A percentile compares a stretch with the other conserved stretches of the same genome.
phyloP scores from a whole-genome alignment of 2,797 vertebrate species.

The Pangasius djambal region DNA sequence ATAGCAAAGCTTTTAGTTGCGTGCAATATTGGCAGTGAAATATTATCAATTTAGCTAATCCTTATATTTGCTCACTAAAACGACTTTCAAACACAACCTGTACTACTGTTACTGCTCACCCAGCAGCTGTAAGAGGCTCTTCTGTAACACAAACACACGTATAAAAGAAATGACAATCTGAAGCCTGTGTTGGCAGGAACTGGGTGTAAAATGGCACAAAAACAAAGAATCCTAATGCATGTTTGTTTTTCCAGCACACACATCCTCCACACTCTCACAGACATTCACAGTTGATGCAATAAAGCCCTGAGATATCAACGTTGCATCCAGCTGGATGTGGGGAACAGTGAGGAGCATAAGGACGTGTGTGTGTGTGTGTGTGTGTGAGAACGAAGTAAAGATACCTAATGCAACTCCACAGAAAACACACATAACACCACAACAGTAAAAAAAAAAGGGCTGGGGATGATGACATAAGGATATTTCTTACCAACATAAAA shows the following conservation, averaged over 20 bases:
- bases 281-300: constrained; percentile 45
- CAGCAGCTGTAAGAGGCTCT: neutral
- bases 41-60: neutral
- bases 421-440: neutral
- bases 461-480: neutral
- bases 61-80: neutral
- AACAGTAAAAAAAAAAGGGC: neutral
- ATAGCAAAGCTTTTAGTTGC: neutral
- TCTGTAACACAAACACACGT: constrained; percentile 1
- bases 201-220: constrained; percentile 38
- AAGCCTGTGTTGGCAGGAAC: constrained; percentile 33
- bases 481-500: neutral
- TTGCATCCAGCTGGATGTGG: constrained; percentile 16
- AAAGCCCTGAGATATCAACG: constrained; percentile 30
- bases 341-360: constrained; percentile 17
- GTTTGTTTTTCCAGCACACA: constrained; percentile 30
- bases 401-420: neutral
- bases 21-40: neutral
- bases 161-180: constrained; percentile 9
- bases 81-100: neutral
- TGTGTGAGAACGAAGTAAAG: neutral
- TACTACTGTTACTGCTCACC: neutral
- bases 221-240: constrained; percentile 37
- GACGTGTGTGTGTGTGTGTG: neutral
- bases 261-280: constrained; percentile 34